Base-by-base conservation (phyloP, 23 tunicate species). In the Aplidium turbinatum region DNA sequence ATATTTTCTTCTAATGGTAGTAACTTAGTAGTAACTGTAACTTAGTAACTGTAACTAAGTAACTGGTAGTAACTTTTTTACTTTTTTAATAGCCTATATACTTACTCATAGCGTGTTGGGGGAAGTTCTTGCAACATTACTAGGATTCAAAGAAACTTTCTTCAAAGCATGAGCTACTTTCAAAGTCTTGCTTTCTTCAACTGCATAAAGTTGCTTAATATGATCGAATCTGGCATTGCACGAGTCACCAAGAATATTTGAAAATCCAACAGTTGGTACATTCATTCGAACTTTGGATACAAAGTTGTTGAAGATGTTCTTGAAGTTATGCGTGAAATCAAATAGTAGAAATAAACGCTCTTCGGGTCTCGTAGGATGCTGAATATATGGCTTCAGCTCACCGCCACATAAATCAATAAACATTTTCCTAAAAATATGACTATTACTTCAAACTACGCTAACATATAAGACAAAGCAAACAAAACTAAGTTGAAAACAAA, bases 171-270 rank as follows among this genome's bases (percentile, higher is more conserved):
- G 73, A n/a, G 53, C 53, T 22, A 42, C 52, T 67, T 67, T 67
- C 7, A 67, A 33, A 24, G 53, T 6, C 38, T 42, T 67, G 35
- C 73, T 53, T 38, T 38, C 52, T 42, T n/a, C n/a, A n/a, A n/a
- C n/a, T n/a, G n/a, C 18, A 67, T 67, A 67, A n/a, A 67, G 73
- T 33, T 35, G 52, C 29, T 39, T 42, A 7, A 67, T 23, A 67
- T 67, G 73, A 26, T 52, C 73, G 38, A 67, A 67, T 53, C 38
- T 7, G 24, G 73, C 73, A 38, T 4, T 67, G 57, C 73, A 67
- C 38, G 26, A 35, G 73, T 36, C 30, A 4, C 73, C 73, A 67
- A 67, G 57, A 9, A 67, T 39, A 33, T 67, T 52, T 53, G 35
- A n/a, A 42, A 35, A 33, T 13, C 57, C 57, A 35, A 42, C 34